Base-by-base conservation (phyloP, 2,888 invertebrate genomes). In the Hirtodrosophila confusa region DNA sequence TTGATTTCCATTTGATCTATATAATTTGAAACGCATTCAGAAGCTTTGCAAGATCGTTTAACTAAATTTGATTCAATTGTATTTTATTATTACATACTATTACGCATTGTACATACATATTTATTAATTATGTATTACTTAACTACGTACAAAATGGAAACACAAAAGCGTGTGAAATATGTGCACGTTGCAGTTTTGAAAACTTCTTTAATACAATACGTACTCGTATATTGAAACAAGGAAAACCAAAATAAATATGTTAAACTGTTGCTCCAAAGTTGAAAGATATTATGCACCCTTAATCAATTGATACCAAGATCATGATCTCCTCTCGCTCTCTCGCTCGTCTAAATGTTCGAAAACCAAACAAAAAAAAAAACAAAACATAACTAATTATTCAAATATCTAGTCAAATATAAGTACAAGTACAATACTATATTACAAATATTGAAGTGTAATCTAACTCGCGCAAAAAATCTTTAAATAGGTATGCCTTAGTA, bases 221-320 rank as follows among this genome's bases (percentile, higher is more conserved):
- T 37, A 29, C 49, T 4, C 9, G 55, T 9, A 49, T n/a, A 31
- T 67, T 60, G 41, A 55, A 62, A 33, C 54, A 68, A 56, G 56
- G 45, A 58, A 58, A 44, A 57, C 31, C 62, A 41, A 51, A 71
- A 69, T 40, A 57, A 54, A 63, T 74, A 68, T 62, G 79, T 82
- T 82, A 76, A 88, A 80, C 82, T 86, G 88, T 90, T 90, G 86
- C 86, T 90, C 85, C 82, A 82, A 86, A 71, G 58, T 74, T 74
- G 49, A 43, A 51, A 67, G 44, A 63, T 31, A 66, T 78, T 63
- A 62, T 66, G 67, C 44, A 67, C 64, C 51, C 53, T 71, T 69
- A 56, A 71, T 55, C 43, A 45, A 49, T 50, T 29, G 29, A 61
- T 70, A 70, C 43, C 58, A 47, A 58, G 37, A 57, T 63, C 45